Evolutionary conservation across 2,113 vertebrate species (phyloP).

Genomic region (Sminthopsis crassicaudata): DNA sequence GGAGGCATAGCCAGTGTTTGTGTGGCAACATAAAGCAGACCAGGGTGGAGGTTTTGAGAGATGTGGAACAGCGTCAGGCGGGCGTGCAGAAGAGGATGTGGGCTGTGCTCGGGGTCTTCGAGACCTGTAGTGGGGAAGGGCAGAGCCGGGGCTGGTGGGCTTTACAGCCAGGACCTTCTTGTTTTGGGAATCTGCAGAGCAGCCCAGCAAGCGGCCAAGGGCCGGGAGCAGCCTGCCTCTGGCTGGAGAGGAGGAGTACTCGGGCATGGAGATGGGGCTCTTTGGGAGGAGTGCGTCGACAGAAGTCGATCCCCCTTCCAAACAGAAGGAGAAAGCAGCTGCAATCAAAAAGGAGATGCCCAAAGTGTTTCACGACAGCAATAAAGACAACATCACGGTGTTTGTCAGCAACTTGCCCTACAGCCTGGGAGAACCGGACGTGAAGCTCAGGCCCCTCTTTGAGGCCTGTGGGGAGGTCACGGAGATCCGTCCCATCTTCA

Average conservation of each 20-base stretch:
- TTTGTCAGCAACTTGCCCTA: constrained; percentile 97
- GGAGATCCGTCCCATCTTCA: constrained; percentile 90
- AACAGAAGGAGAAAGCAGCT: constrained; percentile 81
- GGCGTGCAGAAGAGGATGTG: neutral
- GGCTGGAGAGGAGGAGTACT: constrained; percentile 73
- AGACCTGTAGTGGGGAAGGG: too few species aligned
- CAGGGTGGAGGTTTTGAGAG: neutral
- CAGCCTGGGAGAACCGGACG: constrained; percentile 89
- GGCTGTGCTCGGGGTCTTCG: neutral
- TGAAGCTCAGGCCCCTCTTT: constrained; percentile 88
- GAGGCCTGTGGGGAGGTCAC: constrained; percentile 89
- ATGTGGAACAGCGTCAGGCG: too few species aligned
- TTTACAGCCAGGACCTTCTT: neutral
- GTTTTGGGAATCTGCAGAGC: constrained; percentile 71
- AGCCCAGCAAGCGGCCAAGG: constrained; percentile 88
- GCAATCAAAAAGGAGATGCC: constrained; percentile 79
- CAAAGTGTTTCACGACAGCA: constrained; percentile 86
- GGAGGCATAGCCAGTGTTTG: neutral
- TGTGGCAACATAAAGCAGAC: neutral
- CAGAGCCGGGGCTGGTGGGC: neutral
- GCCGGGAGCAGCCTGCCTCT: constrained; percentile 79
- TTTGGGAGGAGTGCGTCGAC: constrained; percentile 80
- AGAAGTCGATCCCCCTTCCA: constrained; percentile 52
- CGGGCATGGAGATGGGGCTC: constrained; percentile 85
- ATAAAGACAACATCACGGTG: constrained; percentile 90